Evolutionary conservation across 2,113 vertebrate genomes (phyloP), one percentile per base, ranked within the genome.

Genomic region (Calypte anna): DNA sequence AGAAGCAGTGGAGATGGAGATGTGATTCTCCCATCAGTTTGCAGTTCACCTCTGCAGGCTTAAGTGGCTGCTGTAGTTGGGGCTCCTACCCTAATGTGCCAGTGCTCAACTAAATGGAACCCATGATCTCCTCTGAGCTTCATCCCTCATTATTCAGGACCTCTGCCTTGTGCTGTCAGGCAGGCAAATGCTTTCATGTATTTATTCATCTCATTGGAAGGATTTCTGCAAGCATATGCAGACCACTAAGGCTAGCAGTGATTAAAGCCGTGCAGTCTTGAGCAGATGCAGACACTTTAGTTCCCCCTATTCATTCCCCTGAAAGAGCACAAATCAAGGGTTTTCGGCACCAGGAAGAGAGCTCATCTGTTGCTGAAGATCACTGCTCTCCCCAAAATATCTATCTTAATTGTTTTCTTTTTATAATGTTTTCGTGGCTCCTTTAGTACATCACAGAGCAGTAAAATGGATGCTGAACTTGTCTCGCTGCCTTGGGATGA

Each of bases 231-330:
- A 93, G 93, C 85, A 83, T 93, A 90, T 91, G 90, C 88, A 95
- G 95, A 84, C 90, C 86, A 92, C 90, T 95, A 84, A 83, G 95
- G 92, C 95, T 78, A 91, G 62, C 53, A 72, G 88, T 91, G 93
- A 96, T 97, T 88, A 96, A 96, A 97, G 77, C 76, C 78, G 70
- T 68, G 91, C 90, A 96, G 85, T 43, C 90, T 67, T 94, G 85
- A 95, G 84, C 91, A 96, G 93, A 97, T 93, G 92, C 66, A 94
- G 93, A 94, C 86, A 88, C 93, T 94, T 94, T 80, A 92, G 74
- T 64, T 93, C 82, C 21, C 55, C 69, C 85, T 91, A 36, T 92
- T 96, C 90, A 63, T 89, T 87, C 46, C 1, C 14, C 77, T 93
- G 91, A 76, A 84, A 75, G 79, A 86, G 74, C 51, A 46, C 69